Evolutionary conservation across 2,888 invertebrate species (phyloP), one percentile per base, ranked within the genome.

Genomic region (Synergus umbraculus): DNA sequence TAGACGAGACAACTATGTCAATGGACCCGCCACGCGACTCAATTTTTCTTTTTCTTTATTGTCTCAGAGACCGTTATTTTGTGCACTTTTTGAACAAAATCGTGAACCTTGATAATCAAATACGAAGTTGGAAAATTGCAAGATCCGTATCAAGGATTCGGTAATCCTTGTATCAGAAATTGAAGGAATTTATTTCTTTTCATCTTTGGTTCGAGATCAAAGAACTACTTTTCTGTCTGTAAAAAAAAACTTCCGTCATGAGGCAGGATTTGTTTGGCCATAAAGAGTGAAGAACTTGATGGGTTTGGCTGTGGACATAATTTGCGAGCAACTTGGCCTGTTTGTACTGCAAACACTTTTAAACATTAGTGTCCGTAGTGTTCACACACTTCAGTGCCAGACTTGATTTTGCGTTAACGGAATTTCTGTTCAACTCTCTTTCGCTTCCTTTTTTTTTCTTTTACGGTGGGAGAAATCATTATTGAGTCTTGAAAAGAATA

Each of bases 1-100:
- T 90, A 96, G 96, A 89, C 96, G 96, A 91, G 37, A 73, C 54
- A 73, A 73, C 54, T 73, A 54, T 73, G 73, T 73, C 73, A 54
- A 54, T 73, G 37, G 73, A 54, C 73, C 73, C n/a, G 4, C n/a
- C 54, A 54, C 49, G n/a, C 2, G 46, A 49, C 29, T 29, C 8
- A 54, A 73, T 49, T 73, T 54, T 29, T 46, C 2, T 13, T 49
- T 49, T 46, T 67, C 1, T 4, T 12, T 60, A 3, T 60, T 5
- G 5, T 5, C 10, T 13, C 4, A 60, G 4, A 29, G 1, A 4
- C 5, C 18, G 10, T 12, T 29, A 60, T 9, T 60, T 54, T 54
- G 5, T 2, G n/a, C n/a, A 54, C 9, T 54, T n/a, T 7, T 54
- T 54, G 7, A 7, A 9, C 8, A 9, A 54, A 54, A 54, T 54